Evolutionary conservation across 2,113 vertebrate genomes (phyloP), one percentile per base, ranked within the genome.

Genomic region (Hirundichthys speculiger): DNA sequence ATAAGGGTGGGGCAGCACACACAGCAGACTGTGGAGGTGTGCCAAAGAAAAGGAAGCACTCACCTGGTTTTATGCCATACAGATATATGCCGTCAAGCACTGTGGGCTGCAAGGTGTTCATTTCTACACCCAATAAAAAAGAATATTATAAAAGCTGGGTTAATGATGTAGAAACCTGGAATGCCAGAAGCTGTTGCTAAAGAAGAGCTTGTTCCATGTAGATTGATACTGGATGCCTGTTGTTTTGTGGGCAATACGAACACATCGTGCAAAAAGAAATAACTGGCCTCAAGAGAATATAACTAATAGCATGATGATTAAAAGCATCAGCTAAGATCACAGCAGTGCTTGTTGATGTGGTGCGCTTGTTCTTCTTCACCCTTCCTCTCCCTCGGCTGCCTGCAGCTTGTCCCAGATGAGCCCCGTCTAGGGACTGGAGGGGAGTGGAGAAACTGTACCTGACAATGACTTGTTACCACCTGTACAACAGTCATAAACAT

Each of bases 21-120:
- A 42, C 50, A 70, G 70, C 63, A 72, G 77, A 66, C 73, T 60
- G 72, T 77, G 66, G 70, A 87, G 84, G 88, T 86, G 87, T 77
- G 72, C 59, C 58, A 2, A 20, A 46, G 77, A 59, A 69, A 70
- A 73, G 52, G 18, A 84, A 64, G 43, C 60, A 1, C 83, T 86
- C 80, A 90, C 90, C 90, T 92, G 91, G 91, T 90, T 57, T 47
- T 2, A n/a, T 38, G 84, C 89, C 88, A 88, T 15, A 19, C 78
- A 77, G 64, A 69, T 84, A 79, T 59, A 63, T 48, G 14, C 77
- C 66, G 64, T 61, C 67, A 20, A n/a, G 52, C 58, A 47, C 60
- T 59, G 54, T 7, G 11, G 59, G 80, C 62, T 70, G 49, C 51
- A 57, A 42, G 47, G 74, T 74, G 58, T 45, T 60, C 55, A 67